A percentile compares a stretch with the other conserved stretches of the same genome.
phyloP scores from a whole-genome alignment of 2,888 invertebrate species.

The Troglohyphantes excavatus region DNA sequence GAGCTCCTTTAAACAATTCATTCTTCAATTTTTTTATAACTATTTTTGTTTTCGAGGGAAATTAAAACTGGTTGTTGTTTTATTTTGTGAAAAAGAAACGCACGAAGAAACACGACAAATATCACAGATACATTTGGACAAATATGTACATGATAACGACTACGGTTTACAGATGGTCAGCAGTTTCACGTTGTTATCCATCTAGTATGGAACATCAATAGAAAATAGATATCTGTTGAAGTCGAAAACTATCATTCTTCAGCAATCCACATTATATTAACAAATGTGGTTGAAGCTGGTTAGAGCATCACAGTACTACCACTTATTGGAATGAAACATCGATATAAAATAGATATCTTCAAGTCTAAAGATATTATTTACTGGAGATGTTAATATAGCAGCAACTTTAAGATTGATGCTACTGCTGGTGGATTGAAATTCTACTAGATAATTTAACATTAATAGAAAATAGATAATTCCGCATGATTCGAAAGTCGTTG shows the following conservation, averaged over 20 bases:
- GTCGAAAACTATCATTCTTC: not conserved
- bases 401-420: not conserved
- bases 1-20: conserved; percentile 29
- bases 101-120: conserved; percentile 27
- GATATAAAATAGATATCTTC: conserved; percentile 62
- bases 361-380: not conserved
- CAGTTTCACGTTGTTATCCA: not conserved
- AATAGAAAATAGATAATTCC: too few relatives aligned
- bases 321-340: conserved; percentile 6
- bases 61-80: not conserved
- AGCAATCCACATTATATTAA: not conserved
- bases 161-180: conserved; percentile 30
- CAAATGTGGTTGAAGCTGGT: conserved; percentile 25
- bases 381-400: not conserved
- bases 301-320: not conserved
- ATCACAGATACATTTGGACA: conserved; percentile 76
- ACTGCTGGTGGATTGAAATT: not conserved
- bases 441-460: not conserved
- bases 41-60: not conserved
- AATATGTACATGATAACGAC: conserved; percentile 37
- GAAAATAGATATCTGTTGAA: not conserved
- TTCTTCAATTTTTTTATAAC: conserved; percentile 21
- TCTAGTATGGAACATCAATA: not conserved
- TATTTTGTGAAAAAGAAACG: not conserved
- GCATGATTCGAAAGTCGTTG: not conserved